Base-by-base conservation (phyloP, 2,113 vertebrate species). In the Gambusia holbrooki region DNA sequence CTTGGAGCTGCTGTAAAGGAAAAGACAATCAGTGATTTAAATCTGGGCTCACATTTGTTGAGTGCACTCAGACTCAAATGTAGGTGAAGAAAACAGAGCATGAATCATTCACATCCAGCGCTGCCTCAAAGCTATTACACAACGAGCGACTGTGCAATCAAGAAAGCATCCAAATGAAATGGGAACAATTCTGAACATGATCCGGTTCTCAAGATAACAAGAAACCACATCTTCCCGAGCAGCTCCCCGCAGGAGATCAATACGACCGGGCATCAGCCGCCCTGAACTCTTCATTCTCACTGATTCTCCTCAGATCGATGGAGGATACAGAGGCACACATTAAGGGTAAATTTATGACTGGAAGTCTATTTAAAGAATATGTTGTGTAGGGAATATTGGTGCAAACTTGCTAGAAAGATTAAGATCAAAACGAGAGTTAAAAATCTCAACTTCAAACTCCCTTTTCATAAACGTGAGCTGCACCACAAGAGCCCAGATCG, bases 231-330 rank as follows among this genome's bases (percentile, higher is more conserved):
- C 65, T 70, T 27, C 70, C 76, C 72, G 70, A 76, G 74, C 67
- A 62, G 79, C 27, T 74, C 84, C 79, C 6, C 77, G 40, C 7
- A 69, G 76, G 81, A 87, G 51, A 19, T 54, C 30, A 62, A 80
- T 33, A 78, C 37, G 28, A 80, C 25, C 10, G 33, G 29, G 83
- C 76, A 89, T 91, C 89, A 89, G 84, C 90, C 86, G 87, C 73
- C 76, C 75, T 45, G 28, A 82, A 89, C 78, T 80, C 74, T 69
- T 81, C 81, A 89, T 84, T 81, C 79, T 37, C 86, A 25, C 66
- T 76, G 62, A 86, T 62, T 66, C 83, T 77, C 40, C 40, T 3
- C 12, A 42, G 17, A 48, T 17, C 71, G 35, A 87, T 84, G 33
- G 60, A 74, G 9, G 4, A 51, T 62, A 66, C 32, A 78, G 48